A percentile compares a stretch with the other conserved stretches of the same genome.
Evolutionary conservation across 2,797 vertebrate genomes (phyloP).

Genomic region (Coccyzus lansbergi): DNA sequence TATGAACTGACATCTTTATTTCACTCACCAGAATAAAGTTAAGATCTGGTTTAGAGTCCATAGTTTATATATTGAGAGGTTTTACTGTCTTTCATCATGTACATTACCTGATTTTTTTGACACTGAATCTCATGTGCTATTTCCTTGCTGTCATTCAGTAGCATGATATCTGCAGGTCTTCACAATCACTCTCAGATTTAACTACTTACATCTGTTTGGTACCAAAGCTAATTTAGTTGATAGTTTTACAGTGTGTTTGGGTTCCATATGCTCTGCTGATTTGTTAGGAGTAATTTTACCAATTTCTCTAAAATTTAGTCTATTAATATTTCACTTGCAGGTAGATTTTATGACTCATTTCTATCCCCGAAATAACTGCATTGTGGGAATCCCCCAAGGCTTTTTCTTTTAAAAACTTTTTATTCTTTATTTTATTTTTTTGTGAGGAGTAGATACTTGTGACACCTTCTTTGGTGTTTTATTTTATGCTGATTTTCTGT

Average conservation of each 20-base stretch:
- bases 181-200: not conserved
- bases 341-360: not conserved
- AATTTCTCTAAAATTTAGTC: not conserved
- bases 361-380: not conserved
- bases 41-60: not conserved
- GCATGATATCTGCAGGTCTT: not conserved
- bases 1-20: not conserved
- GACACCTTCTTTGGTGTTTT: not conserved
- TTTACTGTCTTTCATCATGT: not conserved
- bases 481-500: not conserved
- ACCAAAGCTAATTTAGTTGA: not conserved
- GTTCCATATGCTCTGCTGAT: not conserved
- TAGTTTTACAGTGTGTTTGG: not conserved
- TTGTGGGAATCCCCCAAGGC: not conserved
- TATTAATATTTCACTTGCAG: not conserved
- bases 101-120: not conserved
- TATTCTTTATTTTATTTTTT: fast-evolving
- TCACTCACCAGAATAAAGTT: not conserved
- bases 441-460: fast-evolving
- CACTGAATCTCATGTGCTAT: not conserved
- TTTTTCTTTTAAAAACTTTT: not conserved
- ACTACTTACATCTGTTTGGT: not conserved
- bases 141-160: not conserved
- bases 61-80: not conserved
- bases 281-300: not conserved